Percentiles rank a stretch among this genome's conserved stretches.
These are phyloP conservation scores for Hippasteria phrygiana DNA, from an alignment of 53 echinoderm and acorn worm genomes.

Conservation along the genomic window DNA sequence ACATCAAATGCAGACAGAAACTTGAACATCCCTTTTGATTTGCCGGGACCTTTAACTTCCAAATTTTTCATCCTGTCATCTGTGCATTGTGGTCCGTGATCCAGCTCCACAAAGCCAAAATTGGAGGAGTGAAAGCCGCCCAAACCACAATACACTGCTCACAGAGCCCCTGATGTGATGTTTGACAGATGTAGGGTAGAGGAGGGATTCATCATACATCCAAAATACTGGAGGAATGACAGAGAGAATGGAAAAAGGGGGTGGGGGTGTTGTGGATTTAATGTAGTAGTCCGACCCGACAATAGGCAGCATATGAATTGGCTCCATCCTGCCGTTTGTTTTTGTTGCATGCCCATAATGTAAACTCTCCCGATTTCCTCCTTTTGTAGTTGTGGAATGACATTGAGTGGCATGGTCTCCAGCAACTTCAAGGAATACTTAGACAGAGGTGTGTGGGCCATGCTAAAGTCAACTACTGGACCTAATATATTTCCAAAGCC, in stretches of 20 bases:
- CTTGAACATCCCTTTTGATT: neutral
- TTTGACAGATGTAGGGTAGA: constrained; percentile 48
- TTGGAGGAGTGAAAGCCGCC: neutral
- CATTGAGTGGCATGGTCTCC: constrained; percentile 42
- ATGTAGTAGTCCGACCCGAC: constrained; percentile 22
- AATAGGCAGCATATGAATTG: constrained; percentile 42
- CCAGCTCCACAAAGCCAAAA: neutral
- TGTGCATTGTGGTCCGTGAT: neutral
- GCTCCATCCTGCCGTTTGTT: constrained; percentile 45
- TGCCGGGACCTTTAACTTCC: neutral
- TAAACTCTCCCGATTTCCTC: constrained; percentile 19
- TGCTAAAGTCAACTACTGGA: constrained; percentile 43
- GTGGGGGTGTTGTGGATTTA: neutral
- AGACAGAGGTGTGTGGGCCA: constrained; percentile 14
- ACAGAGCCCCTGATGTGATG: neutral
- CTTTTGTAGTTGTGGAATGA: constrained; percentile 28
- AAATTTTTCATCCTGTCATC: neutral
- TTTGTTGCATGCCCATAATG: constrained; percentile 53
- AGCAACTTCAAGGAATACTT: constrained; percentile 1
- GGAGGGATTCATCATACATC: constrained; percentile 25
- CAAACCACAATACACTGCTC: neutral
- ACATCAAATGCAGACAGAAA: neutral
- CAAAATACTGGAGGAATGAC: neutral
- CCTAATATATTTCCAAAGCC: constrained; percentile 49
- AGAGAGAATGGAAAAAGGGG: neutral